These are phyloP conservation scores for Nomada hirtipes DNA, from an alignment of 2,888 invertebrate species.

Conservation along the genomic window DNA sequence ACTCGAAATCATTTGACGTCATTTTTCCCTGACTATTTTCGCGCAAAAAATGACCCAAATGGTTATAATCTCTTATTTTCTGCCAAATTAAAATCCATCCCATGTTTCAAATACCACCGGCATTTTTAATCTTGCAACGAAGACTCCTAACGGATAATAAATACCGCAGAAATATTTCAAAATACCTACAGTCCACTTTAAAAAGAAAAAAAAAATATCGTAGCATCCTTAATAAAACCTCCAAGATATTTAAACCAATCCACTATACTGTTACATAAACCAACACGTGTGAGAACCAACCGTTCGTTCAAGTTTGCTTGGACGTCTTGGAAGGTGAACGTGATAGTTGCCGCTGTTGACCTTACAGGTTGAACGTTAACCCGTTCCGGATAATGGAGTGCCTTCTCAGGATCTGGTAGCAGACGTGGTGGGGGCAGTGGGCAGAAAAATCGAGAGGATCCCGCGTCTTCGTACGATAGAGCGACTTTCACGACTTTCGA, in stretches of 20 bases:
- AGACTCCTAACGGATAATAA: too few species aligned
- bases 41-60: too few species aligned
- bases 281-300: background rate
- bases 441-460: constrained; percentile 40
- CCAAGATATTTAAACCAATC: background rate
- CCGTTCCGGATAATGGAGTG: background rate
- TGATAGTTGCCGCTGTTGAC: background rate
- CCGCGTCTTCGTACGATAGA: constrained; percentile 29
- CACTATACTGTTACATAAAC: background rate
- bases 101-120: too few species aligned
- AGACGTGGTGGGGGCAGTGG: background rate
- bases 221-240: too few species aligned
- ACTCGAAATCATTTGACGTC: too few species aligned
- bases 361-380: constrained; percentile 13
- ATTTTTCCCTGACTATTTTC: too few species aligned
- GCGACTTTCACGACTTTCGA: constrained; percentile 80
- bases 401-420: constrained; percentile 1
- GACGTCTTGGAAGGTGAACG: background rate
- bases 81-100: too few species aligned
- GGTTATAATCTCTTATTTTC: too few species aligned
- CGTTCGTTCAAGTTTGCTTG: background rate
- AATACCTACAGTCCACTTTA: too few species aligned
- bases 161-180: too few species aligned
- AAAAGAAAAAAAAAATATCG: too few species aligned
- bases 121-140: too few species aligned